Evolutionary conservation across 2,113 vertebrate species (phyloP), one percentile per base, ranked within the genome.

Genomic region (Hucho hucho): DNA sequence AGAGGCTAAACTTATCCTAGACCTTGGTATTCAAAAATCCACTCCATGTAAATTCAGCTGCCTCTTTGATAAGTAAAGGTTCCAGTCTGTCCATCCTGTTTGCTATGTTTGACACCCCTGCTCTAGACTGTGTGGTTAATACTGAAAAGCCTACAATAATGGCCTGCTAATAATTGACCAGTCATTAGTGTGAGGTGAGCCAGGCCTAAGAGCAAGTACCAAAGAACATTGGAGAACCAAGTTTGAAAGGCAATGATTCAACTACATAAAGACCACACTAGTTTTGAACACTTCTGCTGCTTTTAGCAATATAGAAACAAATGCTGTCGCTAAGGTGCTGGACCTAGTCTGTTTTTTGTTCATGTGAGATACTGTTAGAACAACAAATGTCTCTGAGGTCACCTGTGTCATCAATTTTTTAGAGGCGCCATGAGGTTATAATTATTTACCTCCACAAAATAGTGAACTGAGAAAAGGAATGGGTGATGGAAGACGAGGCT

Each of bases 161-260:
- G 14, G 49, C 43, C 14, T 73, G 72, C 68, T 78, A 82, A 86
- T 84, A 71, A 82, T 78, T 85, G 79, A 85, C 73, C 63, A 25
- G 7, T 13, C 14, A 63, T 24, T n/a, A n/a, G 47, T 49, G 4
- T 24, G 59, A 59, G 58, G 5, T 59, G 14, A n/a, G 47, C 47
- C 3, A 37, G 32, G 59, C 59, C 22, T n/a, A 53, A 56, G 12
- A 53, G 25, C 37, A 16, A 72, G n/a, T 46, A 61, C 29, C 2
- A 20, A 2, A 70, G 18, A 49, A 12, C 59, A 24, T 49, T 12
- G 12, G 12, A 49, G 14, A 14, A 49, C 47, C 32, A 37, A 37
- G 32, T 37, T 58, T 58, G 14, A 58, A 58, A 58, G 56, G 56
- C 5, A 63, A 63, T 63, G 59, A n/a, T 63, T 22, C n/a, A 63